Evolutionary conservation across 2,113 vertebrate genomes (phyloP), one percentile per base, ranked within the genome.

Genomic region (Hucho hucho): DNA sequence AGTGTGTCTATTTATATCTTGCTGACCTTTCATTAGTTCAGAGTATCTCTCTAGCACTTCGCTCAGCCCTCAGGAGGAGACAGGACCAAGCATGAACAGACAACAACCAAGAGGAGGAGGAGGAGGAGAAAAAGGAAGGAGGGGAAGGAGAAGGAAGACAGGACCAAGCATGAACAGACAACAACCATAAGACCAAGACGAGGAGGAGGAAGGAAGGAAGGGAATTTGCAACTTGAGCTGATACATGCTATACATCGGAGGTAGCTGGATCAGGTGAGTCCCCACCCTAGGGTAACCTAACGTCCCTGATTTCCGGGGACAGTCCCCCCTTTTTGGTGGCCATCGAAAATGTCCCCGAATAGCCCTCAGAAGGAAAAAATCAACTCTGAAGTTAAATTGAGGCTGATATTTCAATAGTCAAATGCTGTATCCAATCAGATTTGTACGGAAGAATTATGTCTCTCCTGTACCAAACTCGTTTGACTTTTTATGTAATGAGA

Each of bases 11-110:
- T 83, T 76, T 85, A 84, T 88, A 87, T 82, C 13, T 53, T 71
- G 64, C 64, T 90, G 86, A 87, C 87, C 85, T 90, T 88, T 90
- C 16, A 72, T 83, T 81, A 58, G 65, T 74, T 63, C 3, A 79
- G 71, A 63, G 72, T 20, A 12, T 29, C 67, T 74, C 11, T 2
- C 24, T 58, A 64, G 66, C 59, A 25, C 20, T 63, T 26, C 25
- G 4, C 25, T 24, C 16, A 13, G 20, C 26, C 68, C 56, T 53
- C 24, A 61, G 64, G 64, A 65, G 24, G 13, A 25, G 13, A 66
- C 59, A 63, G 59, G 59, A 13, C 64, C 64, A 29, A 65, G 12
- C 6, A 65, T 14, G 3, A 65, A 24, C 25, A 13, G 2, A 64
- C 61, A 64, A 61, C 58, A 61, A 43, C 37, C 58, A n/a, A 7